Evolutionary conservation across 1,140 invertebrate species (phyloP), one percentile per base, ranked within the genome.

Genomic region (Anoplophora glabripennis): DNA sequence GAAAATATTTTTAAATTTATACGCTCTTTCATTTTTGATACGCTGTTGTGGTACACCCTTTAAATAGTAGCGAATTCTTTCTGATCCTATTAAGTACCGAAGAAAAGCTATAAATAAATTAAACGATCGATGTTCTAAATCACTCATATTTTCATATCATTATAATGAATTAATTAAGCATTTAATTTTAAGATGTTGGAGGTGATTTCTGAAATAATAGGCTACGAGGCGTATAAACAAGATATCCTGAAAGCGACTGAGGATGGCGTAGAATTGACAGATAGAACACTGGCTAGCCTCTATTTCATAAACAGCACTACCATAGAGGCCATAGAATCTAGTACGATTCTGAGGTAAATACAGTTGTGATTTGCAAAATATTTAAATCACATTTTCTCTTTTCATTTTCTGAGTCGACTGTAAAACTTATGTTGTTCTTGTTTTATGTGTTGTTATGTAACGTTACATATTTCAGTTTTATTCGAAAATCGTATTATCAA

Each of bases 281-380:
- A 51, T 36, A 17, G 34, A 10, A 59, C 57, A 21, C 36, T 33
- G 11, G 61, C 55, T 4, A 49, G 51, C 11, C 41, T 57, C 15
- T 63, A 51, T 36, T 63, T 59, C 52, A 36, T 59, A 9, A 18
- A 59, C 15, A 52, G 12, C 10, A 51, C 36, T 12, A 46, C 28
- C n/a, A 41, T 52, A 18, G 9, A 34, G 17, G 38, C 45, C 1
- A 33, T 57, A 4, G 48, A 57, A 14, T n/a, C 42, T 33, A 44
- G 35, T 3, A 40, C 45, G 9, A 52, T 59, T 45, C 38, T 59
- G 41, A 54, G 48, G 61, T 63, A 52, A 46, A 36, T 49, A 33
- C 9, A 42, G 28, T 28, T 1, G 40, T 7, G 12, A 15, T 33
- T n/a, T 3, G 9, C 47, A 21, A 49, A 33, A 18, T 11, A 34